phyloP scores from a whole-genome alignment of 2,113 vertebrate genomes.

The Alethe diademata region DNA sequence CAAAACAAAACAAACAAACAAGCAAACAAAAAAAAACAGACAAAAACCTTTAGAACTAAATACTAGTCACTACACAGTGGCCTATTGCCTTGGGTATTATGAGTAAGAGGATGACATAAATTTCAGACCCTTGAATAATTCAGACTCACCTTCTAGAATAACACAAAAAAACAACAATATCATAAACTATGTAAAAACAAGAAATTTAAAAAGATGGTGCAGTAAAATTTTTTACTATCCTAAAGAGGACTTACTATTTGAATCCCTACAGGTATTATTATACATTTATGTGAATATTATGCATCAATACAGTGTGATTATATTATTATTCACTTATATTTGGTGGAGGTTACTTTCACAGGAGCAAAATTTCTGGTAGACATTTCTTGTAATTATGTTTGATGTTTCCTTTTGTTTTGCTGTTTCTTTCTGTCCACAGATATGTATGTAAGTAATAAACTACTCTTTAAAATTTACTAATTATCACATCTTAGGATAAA shows the following conservation, averaged over 20 bases:
- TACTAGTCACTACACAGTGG: neutral
- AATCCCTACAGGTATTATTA: neutral
- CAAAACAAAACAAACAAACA: neutral
- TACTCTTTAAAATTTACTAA: neutral
- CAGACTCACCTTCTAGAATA: neutral
- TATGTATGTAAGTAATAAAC: neutral
- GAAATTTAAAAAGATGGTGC: accelerated
- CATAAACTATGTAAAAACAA: neutral
- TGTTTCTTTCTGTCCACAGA: neutral
- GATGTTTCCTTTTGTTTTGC: neutral
- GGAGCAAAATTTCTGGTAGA: neutral
- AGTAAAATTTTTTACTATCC: neutral
- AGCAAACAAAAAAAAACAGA: neutral
- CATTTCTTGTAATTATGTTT: neutral
- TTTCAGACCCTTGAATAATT: neutral
- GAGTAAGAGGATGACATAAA: neutral
- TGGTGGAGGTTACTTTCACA: neutral
- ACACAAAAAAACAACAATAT: neutral
- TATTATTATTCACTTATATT: neutral
- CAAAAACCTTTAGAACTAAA: neutral
- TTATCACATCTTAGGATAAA: neutral
- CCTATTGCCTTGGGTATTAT: neutral
- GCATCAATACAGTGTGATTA: neutral
- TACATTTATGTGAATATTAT: neutral
- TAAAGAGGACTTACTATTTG: neutral